These are phyloP conservation scores for Lepidochitona cinerea DNA, from an alignment of 2,888 invertebrate genomes.

Conservation along the genomic window DNA sequence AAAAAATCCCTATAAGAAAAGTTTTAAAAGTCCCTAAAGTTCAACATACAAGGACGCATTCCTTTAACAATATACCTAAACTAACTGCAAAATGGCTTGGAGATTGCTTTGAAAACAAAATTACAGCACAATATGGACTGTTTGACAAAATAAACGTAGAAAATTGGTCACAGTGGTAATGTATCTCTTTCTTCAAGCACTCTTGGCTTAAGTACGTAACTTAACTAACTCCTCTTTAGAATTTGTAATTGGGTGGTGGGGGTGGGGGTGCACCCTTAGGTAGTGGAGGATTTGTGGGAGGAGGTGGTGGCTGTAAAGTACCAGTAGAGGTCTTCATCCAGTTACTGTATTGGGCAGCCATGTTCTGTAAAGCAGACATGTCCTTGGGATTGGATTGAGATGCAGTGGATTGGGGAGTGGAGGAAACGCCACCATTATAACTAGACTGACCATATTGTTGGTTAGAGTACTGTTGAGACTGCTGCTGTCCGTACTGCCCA, in stretches of 20 bases:
- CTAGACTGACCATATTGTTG: constrained; percentile 4
- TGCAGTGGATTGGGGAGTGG: neutral
- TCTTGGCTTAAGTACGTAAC: too few relatives aligned
- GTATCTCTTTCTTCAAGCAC: too few relatives aligned
- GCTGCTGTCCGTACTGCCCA: constrained; percentile 4
- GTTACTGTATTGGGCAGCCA: constrained; percentile 43
- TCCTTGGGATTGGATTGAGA: constrained; percentile 7
- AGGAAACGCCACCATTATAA: neutral
- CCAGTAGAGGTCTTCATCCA: constrained; percentile 36
- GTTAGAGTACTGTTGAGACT: constrained; percentile 16
- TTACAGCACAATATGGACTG: too few relatives aligned
- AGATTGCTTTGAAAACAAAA: too few relatives aligned
- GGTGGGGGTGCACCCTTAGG: constrained; percentile 18
- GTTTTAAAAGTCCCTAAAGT: too few relatives aligned
- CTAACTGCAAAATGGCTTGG: too few relatives aligned
- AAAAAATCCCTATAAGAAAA: too few relatives aligned
- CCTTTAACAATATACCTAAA: too few relatives aligned
- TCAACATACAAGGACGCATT: too few relatives aligned
- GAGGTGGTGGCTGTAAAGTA: constrained; percentile 24
- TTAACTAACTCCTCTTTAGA: too few relatives aligned
- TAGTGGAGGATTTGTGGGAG: constrained; percentile 20
- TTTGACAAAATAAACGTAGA: too few relatives aligned
- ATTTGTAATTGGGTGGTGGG: constrained; percentile 25
- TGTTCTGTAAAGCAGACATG: constrained; percentile 25
- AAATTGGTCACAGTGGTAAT: too few relatives aligned